Evolutionary conservation across 2,797 vertebrate species (phyloP), one percentile per base, ranked within the genome.

Genomic region (Melanotaenia trifasciata): DNA sequence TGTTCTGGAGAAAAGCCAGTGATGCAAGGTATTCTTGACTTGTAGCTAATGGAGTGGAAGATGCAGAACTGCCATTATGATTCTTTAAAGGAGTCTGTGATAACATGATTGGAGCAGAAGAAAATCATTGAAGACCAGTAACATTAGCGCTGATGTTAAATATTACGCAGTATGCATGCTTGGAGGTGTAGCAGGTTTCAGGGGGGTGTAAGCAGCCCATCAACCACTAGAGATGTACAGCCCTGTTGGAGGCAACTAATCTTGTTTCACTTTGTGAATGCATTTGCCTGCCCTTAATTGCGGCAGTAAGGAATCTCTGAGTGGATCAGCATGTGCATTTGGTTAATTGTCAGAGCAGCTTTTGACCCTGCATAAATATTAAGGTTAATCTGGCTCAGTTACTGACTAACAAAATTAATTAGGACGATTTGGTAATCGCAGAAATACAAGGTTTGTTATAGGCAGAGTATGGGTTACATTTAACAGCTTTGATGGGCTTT

Each of bases 231-330:
- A 79, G 79, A 67, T 36, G 69, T 61, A 35, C 54, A 6, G 47
- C 60, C 72, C 72, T 70, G 24, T 83, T 36, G 12, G 67, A 81
- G 84, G 78, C 73, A 30, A 74, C 74, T 91, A 87, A 92, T 90
- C 88, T 87, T 70, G 66, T 90, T 90, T 90, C 38, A 72, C 32
- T 86, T 76, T 82, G 85, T 80, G 86, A 90, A 91, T 86, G 79
- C 74, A 88, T 91, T 87, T 76, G 58, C 72, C 58, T 68, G 67
- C 67, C 59, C 63, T 73, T 85, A 90, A 91, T 87, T 87, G 74
- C 73, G 57, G 62, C 63, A 75, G 82, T 51, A 67, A 70, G 68
- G 70, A 1, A 66, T 61, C 74, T 67, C 68, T 65, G 70, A 82
- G 76, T 72, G 87, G 87, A 85, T 88, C 83, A 82, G 84, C 80